These are phyloP conservation scores for Aphelocoma californica DNA, from an alignment of 2,797 vertebrate species.

Conservation along the genomic window DNA sequence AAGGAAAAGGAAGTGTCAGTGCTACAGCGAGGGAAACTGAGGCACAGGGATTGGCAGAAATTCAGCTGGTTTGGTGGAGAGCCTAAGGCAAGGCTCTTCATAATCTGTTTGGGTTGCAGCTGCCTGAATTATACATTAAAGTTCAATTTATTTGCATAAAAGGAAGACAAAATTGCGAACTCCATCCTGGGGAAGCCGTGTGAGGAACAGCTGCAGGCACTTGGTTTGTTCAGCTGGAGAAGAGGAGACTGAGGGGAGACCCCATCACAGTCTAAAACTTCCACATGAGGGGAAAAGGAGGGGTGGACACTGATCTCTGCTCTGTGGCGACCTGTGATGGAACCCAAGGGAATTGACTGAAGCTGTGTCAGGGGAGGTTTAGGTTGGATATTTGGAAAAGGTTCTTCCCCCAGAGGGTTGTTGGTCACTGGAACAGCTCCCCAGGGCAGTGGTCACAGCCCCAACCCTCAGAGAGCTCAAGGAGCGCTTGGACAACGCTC, in stretches of 20 bases:
- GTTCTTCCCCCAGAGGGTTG: background rate
- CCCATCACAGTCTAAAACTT: background rate
- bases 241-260: background rate
- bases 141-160: background rate
- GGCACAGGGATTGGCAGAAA: accelerated
- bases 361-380: background rate
- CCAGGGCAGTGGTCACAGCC: background rate
- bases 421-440: background rate
- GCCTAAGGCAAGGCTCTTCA: background rate
- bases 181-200: background rate
- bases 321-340: background rate
- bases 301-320: background rate
- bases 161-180: background rate
- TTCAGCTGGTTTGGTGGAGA: background rate
- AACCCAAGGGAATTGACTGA: background rate
- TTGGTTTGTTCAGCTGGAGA: background rate
- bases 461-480: background rate
- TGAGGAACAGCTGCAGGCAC: background rate
- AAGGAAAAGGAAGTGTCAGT: background rate
- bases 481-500: background rate
- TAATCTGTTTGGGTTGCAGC: background rate
- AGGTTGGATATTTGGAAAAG: background rate
- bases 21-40: background rate
- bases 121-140: background rate
- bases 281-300: background rate